Percentiles rank a stretch among this genome's conserved stretches.
phyloP scores from a whole-genome alignment of 1,140 invertebrate genomes.

The Alviniconcha marisindica region DNA sequence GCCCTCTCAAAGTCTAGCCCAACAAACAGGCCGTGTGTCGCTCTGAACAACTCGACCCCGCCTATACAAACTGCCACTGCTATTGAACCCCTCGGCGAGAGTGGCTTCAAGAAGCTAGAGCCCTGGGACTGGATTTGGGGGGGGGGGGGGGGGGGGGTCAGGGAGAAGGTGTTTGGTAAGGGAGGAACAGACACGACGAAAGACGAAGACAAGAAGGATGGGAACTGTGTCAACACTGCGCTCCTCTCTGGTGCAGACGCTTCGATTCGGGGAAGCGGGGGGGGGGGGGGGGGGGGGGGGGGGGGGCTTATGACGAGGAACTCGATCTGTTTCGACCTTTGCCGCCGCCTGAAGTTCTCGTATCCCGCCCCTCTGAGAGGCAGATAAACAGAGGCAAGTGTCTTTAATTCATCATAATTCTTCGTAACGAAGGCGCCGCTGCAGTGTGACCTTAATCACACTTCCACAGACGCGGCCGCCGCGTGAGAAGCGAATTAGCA shows the following conservation, averaged over 20 bases:
- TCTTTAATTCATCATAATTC: conserved; percentile 36
- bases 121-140: not conserved
- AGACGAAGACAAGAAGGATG: not conserved
- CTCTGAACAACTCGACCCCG: conserved; percentile 6
- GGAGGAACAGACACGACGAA: not conserved
- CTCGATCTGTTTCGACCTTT: not conserved
- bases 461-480: not conserved
- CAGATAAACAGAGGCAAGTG: conserved; percentile 38
- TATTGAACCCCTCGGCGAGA: not conserved
- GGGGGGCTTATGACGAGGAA: not conserved
- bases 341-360: not conserved
- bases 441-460: conserved; percentile 34
- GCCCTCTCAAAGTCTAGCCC: conserved; percentile 1
- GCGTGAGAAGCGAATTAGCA: conserved; percentile 37
- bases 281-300: not conserved
- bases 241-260: too few species aligned
- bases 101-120: not conserved
- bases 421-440: conserved; percentile 24
- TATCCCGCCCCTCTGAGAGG: not conserved
- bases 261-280: not conserved
- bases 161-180: not conserved
- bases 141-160: not conserved
- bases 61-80: conserved; percentile 10
- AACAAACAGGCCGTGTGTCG: conserved; percentile 11
- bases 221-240: conserved; percentile 9